Evolutionary conservation across 2,113 vertebrate species (phyloP).

Genomic region (Notechis scutatus): DNA sequence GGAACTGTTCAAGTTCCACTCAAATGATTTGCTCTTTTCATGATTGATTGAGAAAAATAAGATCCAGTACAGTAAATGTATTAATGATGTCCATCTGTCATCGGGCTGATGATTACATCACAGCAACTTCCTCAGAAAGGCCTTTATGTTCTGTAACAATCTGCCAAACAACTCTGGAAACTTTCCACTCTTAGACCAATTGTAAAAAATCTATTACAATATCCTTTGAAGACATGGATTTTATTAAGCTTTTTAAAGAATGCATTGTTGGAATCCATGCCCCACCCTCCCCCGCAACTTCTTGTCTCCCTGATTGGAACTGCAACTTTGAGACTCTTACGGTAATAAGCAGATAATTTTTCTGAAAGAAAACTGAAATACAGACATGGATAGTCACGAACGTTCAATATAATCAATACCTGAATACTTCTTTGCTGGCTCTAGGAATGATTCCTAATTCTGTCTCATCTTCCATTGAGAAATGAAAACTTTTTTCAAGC

Average conservation of each 20-base stretch:
- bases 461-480: constrained; percentile 27
- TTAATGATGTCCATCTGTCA: not conserved
- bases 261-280: not conserved
- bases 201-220: not conserved
- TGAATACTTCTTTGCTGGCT: constrained; percentile 78
- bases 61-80: not conserved
- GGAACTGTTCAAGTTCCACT: not conserved
- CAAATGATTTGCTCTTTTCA: not conserved
- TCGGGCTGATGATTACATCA: not conserved
- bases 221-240: not conserved
- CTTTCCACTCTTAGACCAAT: not conserved
- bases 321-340: not conserved
- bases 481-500: constrained; percentile 23
- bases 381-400: not conserved
- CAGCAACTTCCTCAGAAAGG: not conserved
- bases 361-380: not conserved
- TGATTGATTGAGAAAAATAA: not conserved
- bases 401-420: constrained; percentile 53
- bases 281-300: not conserved
- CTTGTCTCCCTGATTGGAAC: not conserved
- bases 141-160: not conserved
- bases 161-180: not conserved
- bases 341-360: not conserved
- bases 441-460: constrained; percentile 79
- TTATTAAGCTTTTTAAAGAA: not conserved